Conservation (phyloP, 2,888 invertebrate genomes). For the Myathropa florea region DNA sequence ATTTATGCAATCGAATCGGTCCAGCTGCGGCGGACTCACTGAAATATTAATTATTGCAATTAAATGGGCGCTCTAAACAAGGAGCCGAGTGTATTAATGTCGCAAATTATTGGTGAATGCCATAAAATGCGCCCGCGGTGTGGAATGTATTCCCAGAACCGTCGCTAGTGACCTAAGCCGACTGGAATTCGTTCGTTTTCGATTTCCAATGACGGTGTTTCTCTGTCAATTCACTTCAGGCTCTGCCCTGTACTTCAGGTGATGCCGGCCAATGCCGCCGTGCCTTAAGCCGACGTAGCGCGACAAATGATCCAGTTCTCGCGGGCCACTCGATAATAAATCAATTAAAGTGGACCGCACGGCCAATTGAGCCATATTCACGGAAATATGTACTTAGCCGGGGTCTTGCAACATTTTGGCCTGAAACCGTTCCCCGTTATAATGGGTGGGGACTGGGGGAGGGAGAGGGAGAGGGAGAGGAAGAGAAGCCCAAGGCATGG, state of each 20-base stretch:
- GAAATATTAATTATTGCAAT: conserved; percentile 67
- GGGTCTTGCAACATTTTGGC: conserved; percentile 49
- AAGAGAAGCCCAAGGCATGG: conserved; percentile 25
- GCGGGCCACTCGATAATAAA: conserved; percentile 56
- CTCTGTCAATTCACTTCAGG: conserved; percentile 10
- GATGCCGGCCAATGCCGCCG: background rate
- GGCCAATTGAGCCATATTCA: conserved; percentile 57
- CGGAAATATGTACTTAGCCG: conserved; percentile 54
- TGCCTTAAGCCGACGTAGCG: background rate
- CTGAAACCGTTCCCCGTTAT: conserved; percentile 7
- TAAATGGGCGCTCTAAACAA: conserved; percentile 66
- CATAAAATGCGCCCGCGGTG: conserved; percentile 33
- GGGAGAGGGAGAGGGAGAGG: too few relatives aligned
- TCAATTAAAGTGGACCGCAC: conserved; percentile 56
- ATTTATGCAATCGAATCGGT: conserved; percentile 57
- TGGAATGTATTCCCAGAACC: conserved; percentile 23
- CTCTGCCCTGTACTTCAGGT: conserved; percentile 23
- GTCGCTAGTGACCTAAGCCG: conserved; percentile 49
- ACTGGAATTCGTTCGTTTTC: conserved; percentile 45
- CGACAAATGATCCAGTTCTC: conserved; percentile 56
- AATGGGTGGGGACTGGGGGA: background rate
- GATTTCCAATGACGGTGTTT: background rate
- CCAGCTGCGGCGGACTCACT: conserved; percentile 47
- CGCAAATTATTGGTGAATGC: conserved; percentile 59
- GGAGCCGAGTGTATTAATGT: conserved; percentile 67